Evolutionary conservation across 2,797 vertebrate species (phyloP).

Genomic region (Aphelocoma californica): DNA sequence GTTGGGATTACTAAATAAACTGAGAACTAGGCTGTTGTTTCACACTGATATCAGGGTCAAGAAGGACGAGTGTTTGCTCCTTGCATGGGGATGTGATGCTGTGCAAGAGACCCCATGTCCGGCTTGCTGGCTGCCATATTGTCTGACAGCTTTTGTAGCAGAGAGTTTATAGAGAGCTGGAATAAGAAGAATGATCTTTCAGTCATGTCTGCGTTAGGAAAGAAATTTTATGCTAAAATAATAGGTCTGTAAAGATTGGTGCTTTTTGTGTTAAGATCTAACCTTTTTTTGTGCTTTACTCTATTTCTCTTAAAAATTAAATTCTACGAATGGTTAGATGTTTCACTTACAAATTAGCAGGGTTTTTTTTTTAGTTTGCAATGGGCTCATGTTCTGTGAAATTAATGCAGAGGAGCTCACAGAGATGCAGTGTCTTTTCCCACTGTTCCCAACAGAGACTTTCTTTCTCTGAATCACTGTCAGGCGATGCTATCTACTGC

Average conservation of each 20-base stretch:
- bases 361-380: not conserved
- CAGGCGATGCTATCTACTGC: not conserved
- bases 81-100: not conserved
- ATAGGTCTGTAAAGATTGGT: not conserved
- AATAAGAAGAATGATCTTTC: not conserved
- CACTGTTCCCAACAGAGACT: not conserved
- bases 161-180: not conserved
- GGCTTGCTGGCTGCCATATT: rapidly evolving
- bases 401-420: not conserved
- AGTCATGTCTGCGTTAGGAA: not conserved
- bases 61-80: not conserved
- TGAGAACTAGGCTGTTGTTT: not conserved
- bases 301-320: not conserved
- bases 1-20: not conserved
- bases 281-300: not conserved
- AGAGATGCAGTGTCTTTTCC: not conserved
- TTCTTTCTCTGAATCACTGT: not conserved
- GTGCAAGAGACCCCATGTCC: not conserved
- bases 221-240: not conserved
- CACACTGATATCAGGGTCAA: not conserved
- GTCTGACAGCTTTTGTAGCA: not conserved
- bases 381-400: not conserved
- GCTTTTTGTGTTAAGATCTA: not conserved
- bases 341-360: not conserved
- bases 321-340: not conserved